Conservation (phyloP, 2,888 invertebrate genomes). For the Polyploca ridens region DNA sequence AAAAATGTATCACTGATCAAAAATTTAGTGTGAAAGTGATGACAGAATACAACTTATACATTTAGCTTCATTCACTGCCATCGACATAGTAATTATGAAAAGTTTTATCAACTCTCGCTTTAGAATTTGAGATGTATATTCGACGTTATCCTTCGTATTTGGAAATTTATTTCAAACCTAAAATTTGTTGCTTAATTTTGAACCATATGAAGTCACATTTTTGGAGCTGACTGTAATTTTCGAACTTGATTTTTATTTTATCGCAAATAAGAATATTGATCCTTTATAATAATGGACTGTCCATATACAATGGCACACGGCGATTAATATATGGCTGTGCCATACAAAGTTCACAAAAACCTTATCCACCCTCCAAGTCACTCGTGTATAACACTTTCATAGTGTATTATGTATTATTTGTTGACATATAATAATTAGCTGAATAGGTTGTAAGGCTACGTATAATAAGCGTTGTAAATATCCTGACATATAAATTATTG, state of each 20-base stretch:
- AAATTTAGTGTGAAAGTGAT: neutral
- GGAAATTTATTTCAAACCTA: neutral
- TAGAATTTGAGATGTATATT: neutral
- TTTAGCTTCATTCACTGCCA: neutral
- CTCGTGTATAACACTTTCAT: neutral
- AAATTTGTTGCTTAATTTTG: neutral
- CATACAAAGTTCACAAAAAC: neutral
- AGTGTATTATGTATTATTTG: conserved; percentile 28
- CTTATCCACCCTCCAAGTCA: conserved; percentile 9
- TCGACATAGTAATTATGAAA: neutral
- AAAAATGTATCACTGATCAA: conserved; percentile 20
- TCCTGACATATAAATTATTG: conserved; percentile 78
- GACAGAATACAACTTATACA: neutral
- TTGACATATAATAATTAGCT: conserved; percentile 40
- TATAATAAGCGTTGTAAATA: conserved; percentile 69
- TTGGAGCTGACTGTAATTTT: conserved; percentile 22
- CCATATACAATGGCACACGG: neutral
- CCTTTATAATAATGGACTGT: conserved; percentile 26
- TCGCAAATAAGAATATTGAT: conserved; percentile 9
- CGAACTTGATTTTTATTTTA: neutral
- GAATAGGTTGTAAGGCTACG: conserved; percentile 44
- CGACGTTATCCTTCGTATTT: neutral
- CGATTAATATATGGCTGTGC: neutral
- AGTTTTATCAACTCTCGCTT: neutral
- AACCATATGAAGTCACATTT: neutral